phyloP scores from a whole-genome alignment of 2,888 invertebrate genomes.

The Zygothrica quintamaculata region DNA sequence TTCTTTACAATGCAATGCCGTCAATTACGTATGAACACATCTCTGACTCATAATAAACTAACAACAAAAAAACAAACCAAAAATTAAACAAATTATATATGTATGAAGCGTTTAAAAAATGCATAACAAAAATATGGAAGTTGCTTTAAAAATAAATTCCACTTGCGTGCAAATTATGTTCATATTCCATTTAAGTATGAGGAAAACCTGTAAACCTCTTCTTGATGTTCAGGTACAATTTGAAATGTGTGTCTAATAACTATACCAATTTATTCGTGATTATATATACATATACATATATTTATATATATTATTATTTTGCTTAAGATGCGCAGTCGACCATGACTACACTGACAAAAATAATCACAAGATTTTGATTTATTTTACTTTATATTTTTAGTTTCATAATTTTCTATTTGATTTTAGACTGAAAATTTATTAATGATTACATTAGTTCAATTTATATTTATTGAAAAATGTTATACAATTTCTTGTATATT shows the following conservation, averaged over 20 bases:
- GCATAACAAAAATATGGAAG: constrained; percentile 52
- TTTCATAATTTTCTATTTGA: constrained; percentile 14
- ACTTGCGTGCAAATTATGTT: constrained; percentile 51
- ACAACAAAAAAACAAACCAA: constrained; percentile 7
- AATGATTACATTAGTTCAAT: too few species aligned
- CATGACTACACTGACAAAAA: constrained; percentile 62
- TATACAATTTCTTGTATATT: too few species aligned
- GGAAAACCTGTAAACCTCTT: too few species aligned
- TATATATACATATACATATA: constrained; percentile 14
- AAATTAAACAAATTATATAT: constrained; percentile 3
- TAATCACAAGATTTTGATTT: constrained; percentile 1
- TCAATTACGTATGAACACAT: constrained; percentile 28
- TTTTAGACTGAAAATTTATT: too few species aligned
- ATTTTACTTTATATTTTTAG: not conserved
- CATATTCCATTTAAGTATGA: constrained; percentile 5
- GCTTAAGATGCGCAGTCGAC: constrained; percentile 46
- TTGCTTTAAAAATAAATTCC: constrained; percentile 42
- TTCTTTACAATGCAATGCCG: constrained; percentile 26
- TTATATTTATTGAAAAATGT: too few species aligned
- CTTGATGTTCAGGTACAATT: constrained; percentile 19
- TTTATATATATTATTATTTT: constrained; percentile 45
- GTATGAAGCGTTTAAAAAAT: constrained; percentile 15
- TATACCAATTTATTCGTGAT: constrained; percentile 12
- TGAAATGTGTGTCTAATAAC: not conserved
- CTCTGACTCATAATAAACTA: constrained; percentile 44